A percentile compares a stretch with the other conserved stretches of the same genome.
These are phyloP conservation scores for Garrulus glandarius DNA, from an alignment of 2,797 vertebrate species.

Conservation along the genomic window DNA sequence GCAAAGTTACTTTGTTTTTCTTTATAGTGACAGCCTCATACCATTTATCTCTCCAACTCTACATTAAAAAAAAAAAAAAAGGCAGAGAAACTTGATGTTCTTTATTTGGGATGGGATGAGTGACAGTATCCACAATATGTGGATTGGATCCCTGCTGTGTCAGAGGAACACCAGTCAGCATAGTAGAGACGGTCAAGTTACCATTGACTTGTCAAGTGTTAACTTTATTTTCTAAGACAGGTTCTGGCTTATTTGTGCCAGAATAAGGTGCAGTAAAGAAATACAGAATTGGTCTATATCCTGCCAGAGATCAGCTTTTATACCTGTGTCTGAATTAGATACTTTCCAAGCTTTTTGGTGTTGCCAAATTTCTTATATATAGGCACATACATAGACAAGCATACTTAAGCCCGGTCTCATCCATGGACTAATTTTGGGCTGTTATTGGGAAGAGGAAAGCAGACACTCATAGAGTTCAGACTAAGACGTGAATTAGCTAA, in stretches of 20 bases:
- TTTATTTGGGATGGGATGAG: neutral
- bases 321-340: neutral
- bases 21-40: neutral
- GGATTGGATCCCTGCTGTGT: neutral
- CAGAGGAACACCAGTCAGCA: neutral
- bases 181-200: neutral
- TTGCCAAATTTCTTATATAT: neutral
- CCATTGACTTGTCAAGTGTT: neutral
- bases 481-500: neutral
- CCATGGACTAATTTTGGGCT: neutral
- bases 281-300: rapidly evolving
- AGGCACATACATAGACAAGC: rapidly evolving
- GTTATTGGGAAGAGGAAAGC: neutral
- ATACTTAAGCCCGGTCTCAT: neutral
- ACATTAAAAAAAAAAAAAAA: neutral
- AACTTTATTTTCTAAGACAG: neutral
- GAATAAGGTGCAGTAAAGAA: neutral
- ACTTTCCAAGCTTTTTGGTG: neutral
- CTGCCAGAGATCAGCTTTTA: neutral
- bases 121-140: neutral
- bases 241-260: neutral
- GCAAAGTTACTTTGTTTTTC: neutral
- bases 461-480: neutral
- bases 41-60: neutral
- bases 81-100: neutral